Evolutionary conservation across 53 echinoderm and acorn worm species (phyloP).

Genomic region (Actinopyga echinites): DNA sequence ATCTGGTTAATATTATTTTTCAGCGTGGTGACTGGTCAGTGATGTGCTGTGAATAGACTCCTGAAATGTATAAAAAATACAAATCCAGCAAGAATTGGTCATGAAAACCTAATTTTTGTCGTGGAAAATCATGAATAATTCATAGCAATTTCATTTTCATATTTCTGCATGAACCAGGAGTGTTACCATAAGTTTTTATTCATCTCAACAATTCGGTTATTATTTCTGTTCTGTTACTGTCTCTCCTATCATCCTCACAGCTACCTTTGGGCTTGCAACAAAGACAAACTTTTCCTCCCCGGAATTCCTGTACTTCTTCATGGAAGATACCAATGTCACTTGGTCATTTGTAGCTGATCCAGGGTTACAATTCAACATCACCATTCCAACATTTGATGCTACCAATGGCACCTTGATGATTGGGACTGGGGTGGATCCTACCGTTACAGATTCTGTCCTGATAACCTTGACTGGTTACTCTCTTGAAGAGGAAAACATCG

Average conservation of each 20-base stretch:
- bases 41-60: too few species aligned
- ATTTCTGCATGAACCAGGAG: too few species aligned
- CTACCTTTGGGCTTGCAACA: background rate
- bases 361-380: background rate
- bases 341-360: background rate
- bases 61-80: too few species aligned
- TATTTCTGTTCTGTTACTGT: too few species aligned
- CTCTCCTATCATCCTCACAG: background rate
- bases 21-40: too few species aligned
- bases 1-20: too few species aligned
- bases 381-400: background rate
- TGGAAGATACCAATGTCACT: background rate
- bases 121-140: too few species aligned
- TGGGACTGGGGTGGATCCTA: background rate
- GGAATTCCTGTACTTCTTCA: background rate
- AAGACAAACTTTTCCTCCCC: background rate
- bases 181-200: too few species aligned
- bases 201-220: too few species aligned
- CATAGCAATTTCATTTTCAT: too few species aligned
- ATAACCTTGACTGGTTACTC: background rate
- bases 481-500: background rate
- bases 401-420: background rate
- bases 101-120: too few species aligned
- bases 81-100: too few species aligned
- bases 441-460: background rate